These are phyloP conservation scores for Falco cherrug DNA, from an alignment of 2,797 vertebrate species.

Conservation along the genomic window DNA sequence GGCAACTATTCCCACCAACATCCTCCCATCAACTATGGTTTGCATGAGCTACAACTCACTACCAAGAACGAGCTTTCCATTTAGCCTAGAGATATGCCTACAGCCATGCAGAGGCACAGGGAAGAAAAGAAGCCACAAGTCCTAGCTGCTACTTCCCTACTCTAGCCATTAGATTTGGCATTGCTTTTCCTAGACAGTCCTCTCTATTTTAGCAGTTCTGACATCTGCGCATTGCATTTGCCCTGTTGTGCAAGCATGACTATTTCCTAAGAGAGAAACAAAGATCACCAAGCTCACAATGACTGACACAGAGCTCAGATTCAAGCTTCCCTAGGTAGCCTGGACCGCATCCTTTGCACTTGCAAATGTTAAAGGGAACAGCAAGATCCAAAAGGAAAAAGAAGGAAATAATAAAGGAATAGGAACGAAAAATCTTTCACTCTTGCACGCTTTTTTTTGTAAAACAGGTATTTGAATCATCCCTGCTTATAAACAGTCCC, in stretches of 20 bases:
- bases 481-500: not conserved
- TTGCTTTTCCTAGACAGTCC: conserved; percentile 44
- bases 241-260: conserved; percentile 42
- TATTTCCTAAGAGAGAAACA: conserved; percentile 69
- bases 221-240: conserved; percentile 53
- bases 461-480: not conserved
- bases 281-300: conserved; percentile 28
- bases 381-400: not conserved
- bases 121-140: not conserved
- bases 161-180: conserved; percentile 8
- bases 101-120: not conserved
- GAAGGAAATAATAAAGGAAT: not conserved
- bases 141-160: not conserved
- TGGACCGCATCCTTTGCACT: not conserved
- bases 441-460: not conserved
- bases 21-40: not conserved
- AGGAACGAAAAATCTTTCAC: not conserved
- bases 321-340: conserved; percentile 2
- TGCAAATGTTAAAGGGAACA: not conserved
- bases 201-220: conserved; percentile 22
- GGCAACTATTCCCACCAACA: not conserved
- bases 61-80: not conserved
- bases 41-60: not conserved
- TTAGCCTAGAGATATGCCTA: not conserved
- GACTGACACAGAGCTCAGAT: conserved; percentile 41